Percentiles rank a stretch among this genome's conserved stretches.
Evolutionary conservation across 2,113 vertebrate genomes (phyloP).

Genomic region (Planiliza haematocheilus): DNA sequence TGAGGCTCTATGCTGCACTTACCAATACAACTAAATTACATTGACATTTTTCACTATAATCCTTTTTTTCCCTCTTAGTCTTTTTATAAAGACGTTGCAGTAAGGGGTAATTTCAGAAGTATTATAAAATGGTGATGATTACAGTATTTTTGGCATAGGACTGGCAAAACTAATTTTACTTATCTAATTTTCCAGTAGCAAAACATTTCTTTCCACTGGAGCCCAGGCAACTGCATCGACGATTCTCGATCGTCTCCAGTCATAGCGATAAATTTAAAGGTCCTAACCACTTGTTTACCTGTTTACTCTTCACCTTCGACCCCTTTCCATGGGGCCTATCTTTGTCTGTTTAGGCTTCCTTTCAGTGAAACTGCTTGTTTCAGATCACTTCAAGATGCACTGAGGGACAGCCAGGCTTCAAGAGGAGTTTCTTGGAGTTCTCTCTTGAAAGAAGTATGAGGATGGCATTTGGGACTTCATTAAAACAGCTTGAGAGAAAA

Average conservation of each 20-base stretch:
- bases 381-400: constrained; percentile 57
- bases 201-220: background rate
- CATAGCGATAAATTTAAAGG: constrained; percentile 40
- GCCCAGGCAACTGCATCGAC: background rate
- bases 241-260: constrained; percentile 27
- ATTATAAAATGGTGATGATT: constrained; percentile 53
- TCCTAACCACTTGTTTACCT: constrained; percentile 57
- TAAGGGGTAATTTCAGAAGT: constrained; percentile 56
- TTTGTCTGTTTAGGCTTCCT: constrained; percentile 38
- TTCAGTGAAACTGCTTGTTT: constrained; percentile 61
- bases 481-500: constrained; percentile 80
- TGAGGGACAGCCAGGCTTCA: constrained; percentile 66
- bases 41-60: constrained; percentile 66
- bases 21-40: constrained; percentile 66
- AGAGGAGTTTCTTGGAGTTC: constrained; percentile 60
- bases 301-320: constrained; percentile 44
- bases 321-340: constrained; percentile 8
- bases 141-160: constrained; percentile 40
- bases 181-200: constrained; percentile 24
- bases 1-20: constrained; percentile 53
- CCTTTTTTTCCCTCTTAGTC: constrained; percentile 44
- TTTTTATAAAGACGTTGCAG: constrained; percentile 36
- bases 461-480: constrained; percentile 84
- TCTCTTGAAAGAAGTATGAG: constrained; percentile 70
- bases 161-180: constrained; percentile 36